A percentile compares a stretch with the other conserved stretches of the same genome.
These are phyloP conservation scores for Luffia ferchaultella DNA, from an alignment of 2,888 invertebrate species.

Conservation along the genomic window DNA sequence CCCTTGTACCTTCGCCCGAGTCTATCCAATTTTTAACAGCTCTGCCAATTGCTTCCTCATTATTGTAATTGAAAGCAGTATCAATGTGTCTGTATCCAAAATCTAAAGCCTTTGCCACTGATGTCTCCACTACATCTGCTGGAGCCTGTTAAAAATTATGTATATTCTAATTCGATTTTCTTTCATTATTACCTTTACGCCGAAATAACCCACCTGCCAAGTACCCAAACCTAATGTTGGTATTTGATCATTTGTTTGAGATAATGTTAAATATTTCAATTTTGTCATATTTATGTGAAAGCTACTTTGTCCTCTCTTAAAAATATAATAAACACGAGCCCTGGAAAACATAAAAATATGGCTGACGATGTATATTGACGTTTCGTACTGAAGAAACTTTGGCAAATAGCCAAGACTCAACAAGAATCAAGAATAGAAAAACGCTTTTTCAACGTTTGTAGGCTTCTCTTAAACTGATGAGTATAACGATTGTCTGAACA, in stretches of 20 bases:
- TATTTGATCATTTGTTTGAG: slow-evolving; percentile 63
- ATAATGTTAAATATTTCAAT: slow-evolving; percentile 53
- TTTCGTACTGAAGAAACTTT: neutral
- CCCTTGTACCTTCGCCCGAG: slow-evolving; percentile 69
- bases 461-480: no score
- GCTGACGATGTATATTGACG: neutral
- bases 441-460: no score
- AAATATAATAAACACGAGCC: neutral
- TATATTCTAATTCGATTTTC: neutral
- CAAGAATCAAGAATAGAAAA: no score
- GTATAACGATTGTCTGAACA: no score
- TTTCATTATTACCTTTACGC: neutral
- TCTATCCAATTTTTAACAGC: slow-evolving; percentile 72
- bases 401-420: neutral
- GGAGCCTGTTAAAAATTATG: slow-evolving; percentile 53
- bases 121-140: slow-evolving; percentile 69
- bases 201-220: slow-evolving; percentile 66
- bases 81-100: slow-evolving; percentile 80
- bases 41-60: slow-evolving; percentile 77
- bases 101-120: slow-evolving; percentile 71
- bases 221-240: slow-evolving; percentile 78
- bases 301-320: neutral
- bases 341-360: neutral
- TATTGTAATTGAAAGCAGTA: slow-evolving; percentile 82
- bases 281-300: slow-evolving; percentile 25